Conservation (phyloP, 2,888 invertebrate species). For the Andrena hattorfiana region DNA sequence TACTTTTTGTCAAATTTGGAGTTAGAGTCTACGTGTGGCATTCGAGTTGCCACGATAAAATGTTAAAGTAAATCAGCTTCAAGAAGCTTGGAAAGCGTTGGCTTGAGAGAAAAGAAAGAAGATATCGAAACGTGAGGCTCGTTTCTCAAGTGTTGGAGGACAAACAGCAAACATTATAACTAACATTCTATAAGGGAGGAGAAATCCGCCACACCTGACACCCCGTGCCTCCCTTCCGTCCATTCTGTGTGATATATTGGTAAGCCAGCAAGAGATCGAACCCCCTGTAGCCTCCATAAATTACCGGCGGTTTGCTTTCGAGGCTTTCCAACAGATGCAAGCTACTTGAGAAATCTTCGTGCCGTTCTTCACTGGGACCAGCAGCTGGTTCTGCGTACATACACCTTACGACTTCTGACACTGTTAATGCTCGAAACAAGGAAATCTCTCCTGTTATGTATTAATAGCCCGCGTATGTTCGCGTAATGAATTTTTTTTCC, state of each 20-base stretch:
- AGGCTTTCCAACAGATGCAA: constrained; percentile 32
- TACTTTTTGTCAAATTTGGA: too few species aligned
- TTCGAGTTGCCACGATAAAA: too few species aligned
- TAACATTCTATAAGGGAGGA: constrained; percentile 17
- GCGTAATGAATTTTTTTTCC: too few species aligned
- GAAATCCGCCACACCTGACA: constrained; percentile 40
- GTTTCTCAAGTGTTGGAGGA: background rate
- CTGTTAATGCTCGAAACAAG: constrained; percentile 16
- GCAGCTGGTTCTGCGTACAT: constrained; percentile 18
- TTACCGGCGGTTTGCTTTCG: constrained; percentile 47
- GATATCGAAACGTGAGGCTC: constrained; percentile 4
- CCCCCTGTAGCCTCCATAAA: constrained; percentile 51
- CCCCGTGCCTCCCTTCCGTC: constrained; percentile 12
- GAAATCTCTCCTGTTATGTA: too few species aligned
- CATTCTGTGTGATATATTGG: constrained; percentile 51
- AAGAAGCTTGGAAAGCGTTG: background rate
- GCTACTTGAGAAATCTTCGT: constrained; percentile 50
- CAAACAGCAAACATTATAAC: constrained; percentile 25
- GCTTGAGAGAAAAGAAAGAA: background rate
- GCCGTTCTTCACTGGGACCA: constrained; percentile 1
- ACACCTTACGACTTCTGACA: background rate
- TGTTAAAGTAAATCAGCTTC: background rate
- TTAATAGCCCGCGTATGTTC: too few species aligned
- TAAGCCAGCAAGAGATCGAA: constrained; percentile 43
- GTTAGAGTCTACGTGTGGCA: too few species aligned